Evolutionary conservation across 2,797 vertebrate genomes (phyloP).

Genomic region (Dromococcyx pavoninus): DNA sequence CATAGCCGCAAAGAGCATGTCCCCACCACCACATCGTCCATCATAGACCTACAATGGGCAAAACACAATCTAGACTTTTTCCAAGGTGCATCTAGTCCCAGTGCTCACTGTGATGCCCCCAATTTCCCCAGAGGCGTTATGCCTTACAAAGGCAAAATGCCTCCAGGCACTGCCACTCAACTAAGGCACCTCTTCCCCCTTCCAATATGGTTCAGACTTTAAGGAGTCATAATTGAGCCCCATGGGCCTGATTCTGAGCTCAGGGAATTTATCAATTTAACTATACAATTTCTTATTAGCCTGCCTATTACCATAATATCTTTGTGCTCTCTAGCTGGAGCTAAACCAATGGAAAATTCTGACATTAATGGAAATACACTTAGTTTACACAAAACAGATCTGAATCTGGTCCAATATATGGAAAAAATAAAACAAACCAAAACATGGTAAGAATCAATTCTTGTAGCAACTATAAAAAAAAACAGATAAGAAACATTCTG

Average conservation of each 20-base stretch:
- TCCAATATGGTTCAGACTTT: slow-evolving; percentile 51
- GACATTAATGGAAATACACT: background rate
- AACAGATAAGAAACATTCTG: background rate
- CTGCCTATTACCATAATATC: slow-evolving; percentile 56
- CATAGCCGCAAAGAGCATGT: background rate
- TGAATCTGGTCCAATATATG: background rate
- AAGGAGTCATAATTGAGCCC: slow-evolving; percentile 64
- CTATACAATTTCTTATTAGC: slow-evolving; percentile 46
- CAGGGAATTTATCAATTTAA: slow-evolving; percentile 52
- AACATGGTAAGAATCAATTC: background rate
- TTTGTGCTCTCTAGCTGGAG: slow-evolving; percentile 31
- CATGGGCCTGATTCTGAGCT: slow-evolving; percentile 60
- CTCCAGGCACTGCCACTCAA: slow-evolving; percentile 64
- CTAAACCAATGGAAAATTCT: slow-evolving; percentile 33
- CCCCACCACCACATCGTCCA: background rate
- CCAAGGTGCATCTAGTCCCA: slow-evolving; percentile 44
- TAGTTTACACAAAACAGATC: background rate
- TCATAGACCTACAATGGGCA: background rate
- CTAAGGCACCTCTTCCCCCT: slow-evolving; percentile 49
- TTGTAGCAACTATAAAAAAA: slow-evolving; percentile 13
- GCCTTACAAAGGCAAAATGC: slow-evolving; percentile 59
- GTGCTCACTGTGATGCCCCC: slow-evolving; percentile 31
- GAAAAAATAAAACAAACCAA: background rate
- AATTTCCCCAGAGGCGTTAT: slow-evolving; percentile 46
- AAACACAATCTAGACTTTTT: slow-evolving; percentile 21